phyloP scores from a whole-genome alignment of 1,140 invertebrate species.

The Nephila pilipes region DNA sequence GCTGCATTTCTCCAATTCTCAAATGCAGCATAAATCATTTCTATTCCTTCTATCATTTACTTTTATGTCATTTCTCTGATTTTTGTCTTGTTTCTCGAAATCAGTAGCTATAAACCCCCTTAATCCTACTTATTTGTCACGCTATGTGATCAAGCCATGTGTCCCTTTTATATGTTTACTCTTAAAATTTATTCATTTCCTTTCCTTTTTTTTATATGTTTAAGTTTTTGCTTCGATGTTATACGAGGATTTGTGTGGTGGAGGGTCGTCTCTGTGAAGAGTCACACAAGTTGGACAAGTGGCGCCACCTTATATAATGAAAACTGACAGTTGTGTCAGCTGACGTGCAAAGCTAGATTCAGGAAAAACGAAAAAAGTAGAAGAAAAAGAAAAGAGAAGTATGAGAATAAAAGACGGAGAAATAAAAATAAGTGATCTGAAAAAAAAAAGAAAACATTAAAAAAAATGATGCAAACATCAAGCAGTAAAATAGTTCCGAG shows the following conservation, averaged over 20 bases:
- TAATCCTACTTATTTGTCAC: slow-evolving; percentile 37
- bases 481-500: not conserved
- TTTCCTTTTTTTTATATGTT: not conserved
- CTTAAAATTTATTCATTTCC: slow-evolving; percentile 44
- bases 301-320: slow-evolving; percentile 61
- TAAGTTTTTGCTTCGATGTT: slow-evolving; percentile 4
- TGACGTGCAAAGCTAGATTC: slow-evolving; percentile 54
- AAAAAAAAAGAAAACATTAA: not conserved
- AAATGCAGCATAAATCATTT: not conserved
- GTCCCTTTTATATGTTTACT: slow-evolving; percentile 8
- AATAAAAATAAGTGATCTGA: slow-evolving; percentile 38
- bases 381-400: not conserved
- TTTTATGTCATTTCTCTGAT: not conserved
- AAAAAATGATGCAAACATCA: not conserved
- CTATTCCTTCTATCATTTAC: not conserved
- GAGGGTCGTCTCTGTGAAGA: not conserved
- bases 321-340: slow-evolving; percentile 46
- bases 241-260: not conserved
- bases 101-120: slow-evolving; percentile 43
- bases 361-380: not conserved
- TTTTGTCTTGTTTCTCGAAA: slow-evolving; percentile 20
- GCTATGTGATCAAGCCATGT: not conserved
- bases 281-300: slow-evolving; percentile 35
- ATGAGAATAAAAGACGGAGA: not conserved
- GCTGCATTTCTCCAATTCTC: not conserved